These are phyloP conservation scores for Napeogenes inachia DNA, from an alignment of 2,888 invertebrate species.

Conservation along the genomic window DNA sequence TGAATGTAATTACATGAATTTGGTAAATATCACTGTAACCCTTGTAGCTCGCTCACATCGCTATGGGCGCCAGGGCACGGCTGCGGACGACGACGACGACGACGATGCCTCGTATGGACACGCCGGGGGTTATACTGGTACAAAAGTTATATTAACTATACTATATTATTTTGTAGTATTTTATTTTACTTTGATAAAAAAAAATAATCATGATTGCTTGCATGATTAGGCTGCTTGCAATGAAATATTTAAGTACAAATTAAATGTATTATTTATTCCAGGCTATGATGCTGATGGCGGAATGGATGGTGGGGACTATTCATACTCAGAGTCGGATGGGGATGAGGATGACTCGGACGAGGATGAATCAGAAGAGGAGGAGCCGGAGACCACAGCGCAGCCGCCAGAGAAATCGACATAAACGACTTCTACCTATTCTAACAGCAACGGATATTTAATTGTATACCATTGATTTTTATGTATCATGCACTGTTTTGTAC, in stretches of 20 bases:
- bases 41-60: constrained; percentile 87
- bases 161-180: too few relatives aligned
- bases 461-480: too few relatives aligned
- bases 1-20: neutral
- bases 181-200: too few relatives aligned
- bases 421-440: constrained; percentile 1
- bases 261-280: neutral
- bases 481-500: neutral
- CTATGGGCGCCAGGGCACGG: constrained; percentile 89
- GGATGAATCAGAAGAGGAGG: constrained; percentile 41
- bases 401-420: constrained; percentile 14
- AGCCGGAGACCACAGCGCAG: constrained; percentile 26
- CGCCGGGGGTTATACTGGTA: constrained; percentile 33
- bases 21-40: neutral
- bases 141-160: neutral
- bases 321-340: constrained; percentile 62
- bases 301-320: constrained; percentile 65
- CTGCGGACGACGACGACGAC: constrained; percentile 81
- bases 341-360: constrained; percentile 47
- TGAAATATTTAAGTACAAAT: neutral
- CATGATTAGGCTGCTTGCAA: too few relatives aligned
- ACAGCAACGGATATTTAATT: too few relatives aligned
- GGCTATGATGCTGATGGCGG: constrained; percentile 44
- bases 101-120: constrained; percentile 60
- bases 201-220: too few relatives aligned